Conservation (phyloP, 2,113 vertebrate genomes). For the Vimba vimba region DNA sequence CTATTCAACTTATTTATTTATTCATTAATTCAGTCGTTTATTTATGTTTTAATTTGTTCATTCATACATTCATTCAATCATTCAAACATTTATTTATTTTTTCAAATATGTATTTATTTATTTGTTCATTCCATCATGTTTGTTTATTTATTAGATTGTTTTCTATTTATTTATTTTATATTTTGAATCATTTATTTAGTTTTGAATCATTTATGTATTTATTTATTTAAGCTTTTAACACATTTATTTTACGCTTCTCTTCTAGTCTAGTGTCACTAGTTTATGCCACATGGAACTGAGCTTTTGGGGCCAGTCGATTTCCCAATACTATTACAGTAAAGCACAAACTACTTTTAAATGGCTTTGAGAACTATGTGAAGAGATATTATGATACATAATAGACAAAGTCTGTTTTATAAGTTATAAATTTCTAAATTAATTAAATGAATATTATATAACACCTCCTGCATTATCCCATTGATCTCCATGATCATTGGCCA, state of each 20-base stretch:
- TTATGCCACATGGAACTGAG: background rate
- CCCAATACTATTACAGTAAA: no score
- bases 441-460: slow-evolving; percentile 43
- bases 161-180: background rate
- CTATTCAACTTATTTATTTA: background rate
- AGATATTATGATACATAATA: background rate
- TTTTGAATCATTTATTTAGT: background rate
- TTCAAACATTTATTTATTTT: background rate
- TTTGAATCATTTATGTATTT: background rate
- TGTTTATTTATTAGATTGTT: background rate
- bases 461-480: slow-evolving; percentile 51
- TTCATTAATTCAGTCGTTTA: background rate
- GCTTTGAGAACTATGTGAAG: no score
- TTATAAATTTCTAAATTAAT: background rate
- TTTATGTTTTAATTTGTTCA: background rate
- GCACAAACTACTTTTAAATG: no score
- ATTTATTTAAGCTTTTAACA: background rate
- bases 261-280: background rate
- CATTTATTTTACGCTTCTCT: background rate
- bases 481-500: slow-evolving; percentile 59
- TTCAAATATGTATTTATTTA: background rate
- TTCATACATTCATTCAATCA: background rate
- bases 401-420: background rate
- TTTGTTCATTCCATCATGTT: background rate
- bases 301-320: background rate